Conservation (phyloP, 2,797 vertebrate species). For the Cottoperca gobio region DNA sequence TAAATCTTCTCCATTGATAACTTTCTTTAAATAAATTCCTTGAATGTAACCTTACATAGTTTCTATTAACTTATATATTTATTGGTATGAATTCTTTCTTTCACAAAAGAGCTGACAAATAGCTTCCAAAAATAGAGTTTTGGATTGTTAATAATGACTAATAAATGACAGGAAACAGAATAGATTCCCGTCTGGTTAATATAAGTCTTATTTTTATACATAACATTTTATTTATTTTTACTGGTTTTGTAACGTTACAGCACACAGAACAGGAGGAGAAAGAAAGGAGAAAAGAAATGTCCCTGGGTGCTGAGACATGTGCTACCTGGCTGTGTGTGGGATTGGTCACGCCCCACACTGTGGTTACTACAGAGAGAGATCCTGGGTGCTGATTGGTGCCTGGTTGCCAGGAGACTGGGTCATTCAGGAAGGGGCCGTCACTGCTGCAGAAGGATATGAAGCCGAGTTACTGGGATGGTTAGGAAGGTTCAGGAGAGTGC, state of each 20-base stretch:
- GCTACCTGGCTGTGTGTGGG: slow-evolving; percentile 95
- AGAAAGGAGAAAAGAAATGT: neutral
- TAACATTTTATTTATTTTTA: no score
- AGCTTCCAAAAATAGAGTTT: neutral
- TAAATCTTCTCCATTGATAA: neutral
- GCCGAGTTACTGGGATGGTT: slow-evolving; percentile 46
- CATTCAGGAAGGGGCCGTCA: slow-evolving; percentile 95
- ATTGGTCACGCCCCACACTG: slow-evolving; percentile 97
- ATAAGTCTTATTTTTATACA: neutral
- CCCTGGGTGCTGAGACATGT: slow-evolving; percentile 44
- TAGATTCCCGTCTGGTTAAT: neutral
- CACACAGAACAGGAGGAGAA: slow-evolving; percentile 10
- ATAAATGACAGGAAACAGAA: no score
- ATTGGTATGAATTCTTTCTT: neutral
- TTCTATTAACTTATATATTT: neutral
- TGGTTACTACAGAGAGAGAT: slow-evolving; percentile 97
- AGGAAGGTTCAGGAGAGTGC: slow-evolving; percentile 28
- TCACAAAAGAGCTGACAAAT: neutral
- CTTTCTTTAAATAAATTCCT: neutral
- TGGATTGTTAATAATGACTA: no score
- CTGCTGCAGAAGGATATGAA: slow-evolving; percentile 80
- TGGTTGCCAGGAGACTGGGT: slow-evolving; percentile 92
- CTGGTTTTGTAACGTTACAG: neutral
- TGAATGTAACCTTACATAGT: neutral
- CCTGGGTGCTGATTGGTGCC: slow-evolving; percentile 93